Conservation (phyloP, 2,797 vertebrate species). For the Sylvia borin region DNA sequence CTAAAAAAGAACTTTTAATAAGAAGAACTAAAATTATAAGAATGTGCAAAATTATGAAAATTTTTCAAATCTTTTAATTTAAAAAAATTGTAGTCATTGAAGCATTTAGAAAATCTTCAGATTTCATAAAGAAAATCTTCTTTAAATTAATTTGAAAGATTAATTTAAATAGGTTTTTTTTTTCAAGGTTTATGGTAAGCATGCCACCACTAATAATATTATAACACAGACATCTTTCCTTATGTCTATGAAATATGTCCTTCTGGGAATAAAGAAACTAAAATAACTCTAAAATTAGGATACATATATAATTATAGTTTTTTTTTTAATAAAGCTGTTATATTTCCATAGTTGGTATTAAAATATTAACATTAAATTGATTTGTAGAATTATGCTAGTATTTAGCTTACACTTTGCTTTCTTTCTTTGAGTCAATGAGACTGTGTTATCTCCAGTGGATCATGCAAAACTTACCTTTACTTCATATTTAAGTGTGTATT, state of each 20-base stretch:
- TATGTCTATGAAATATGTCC: neutral
- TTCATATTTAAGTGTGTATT: neutral
- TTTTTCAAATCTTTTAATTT: neutral
- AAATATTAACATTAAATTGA: neutral
- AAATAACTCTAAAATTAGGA: neutral
- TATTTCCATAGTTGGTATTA: neutral
- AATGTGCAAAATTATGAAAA: neutral
- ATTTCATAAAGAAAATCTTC: too few relatives aligned
- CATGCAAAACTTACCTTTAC: neutral
- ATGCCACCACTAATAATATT: neutral
- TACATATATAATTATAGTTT: neutral
- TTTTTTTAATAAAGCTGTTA: accelerated
- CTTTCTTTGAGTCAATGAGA: neutral
- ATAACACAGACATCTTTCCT: neutral
- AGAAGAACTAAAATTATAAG: neutral
- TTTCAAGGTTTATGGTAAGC: neutral
- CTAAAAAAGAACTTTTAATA: neutral
- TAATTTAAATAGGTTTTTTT: neutral
- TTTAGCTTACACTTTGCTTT: neutral
- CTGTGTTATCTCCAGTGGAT: neutral
- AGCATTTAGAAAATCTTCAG: neutral
- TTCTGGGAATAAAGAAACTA: neutral
- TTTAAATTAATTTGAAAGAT: neutral
- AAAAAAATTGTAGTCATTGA: neutral
- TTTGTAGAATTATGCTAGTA: neutral